Base-by-base conservation (phyloP, 2,113 vertebrate species). In the Leptocoma aspasia region DNA sequence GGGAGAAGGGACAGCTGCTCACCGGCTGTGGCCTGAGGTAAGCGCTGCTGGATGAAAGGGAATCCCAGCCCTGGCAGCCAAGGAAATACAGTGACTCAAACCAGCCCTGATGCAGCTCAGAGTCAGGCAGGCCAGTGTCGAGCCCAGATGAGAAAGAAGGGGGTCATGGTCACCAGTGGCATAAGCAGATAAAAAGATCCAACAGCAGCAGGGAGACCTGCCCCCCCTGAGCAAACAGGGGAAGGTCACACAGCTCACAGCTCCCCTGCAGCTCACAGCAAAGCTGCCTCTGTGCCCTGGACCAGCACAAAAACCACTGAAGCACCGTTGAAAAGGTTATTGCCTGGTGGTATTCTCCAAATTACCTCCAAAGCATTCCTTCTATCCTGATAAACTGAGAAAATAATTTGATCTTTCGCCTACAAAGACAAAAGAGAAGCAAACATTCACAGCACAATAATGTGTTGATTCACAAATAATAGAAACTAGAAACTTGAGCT, bases 121-220 rank as follows among this genome's bases (percentile, higher is more conserved):
- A 86, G 66, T 23, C 66, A 75, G 21, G 47, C 59, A 69, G 91
- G 50, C 91, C 82, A 78, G 47, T 21, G 90, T 56, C 9, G 27
- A 92, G 59, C 56, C 79, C 35, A 71, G 64, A 90, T 18, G 68
- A 93, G 68, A 88, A 81, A 75, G 64, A 63, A 77, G 28, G 21
- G 39, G 60, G 56, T 82, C 85, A 47, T 41, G 75, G 87, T 39
- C 88, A 89, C 12, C 54, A 13, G 54, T 59, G 47, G 82, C 87
- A 92, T 33, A 71, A 86, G 82, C 60, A 95, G 90, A 88, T 89
- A 64, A 92, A 95, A 85, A 86, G 84, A 49, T 77, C 79, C 88
- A 88, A 64, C 19, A 66, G 24, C 71, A 86, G 52, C 54, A 23
- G 8, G 17, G 84, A 94, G 89, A 80, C 63, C 1, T 59, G 78